Base-by-base conservation (phyloP, 1,140 invertebrate species). In the Leptinotarsa texana region DNA sequence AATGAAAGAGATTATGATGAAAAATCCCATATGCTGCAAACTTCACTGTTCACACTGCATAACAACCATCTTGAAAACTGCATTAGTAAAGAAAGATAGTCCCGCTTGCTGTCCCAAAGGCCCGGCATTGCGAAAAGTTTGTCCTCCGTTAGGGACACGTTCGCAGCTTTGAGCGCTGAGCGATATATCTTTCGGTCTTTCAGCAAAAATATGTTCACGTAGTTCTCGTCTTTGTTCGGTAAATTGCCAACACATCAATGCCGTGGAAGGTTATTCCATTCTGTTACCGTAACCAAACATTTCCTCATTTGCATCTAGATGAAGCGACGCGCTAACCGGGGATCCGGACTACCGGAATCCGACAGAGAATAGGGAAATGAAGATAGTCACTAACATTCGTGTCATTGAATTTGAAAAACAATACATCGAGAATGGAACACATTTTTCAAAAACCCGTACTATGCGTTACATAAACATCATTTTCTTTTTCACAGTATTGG, bases 231-330 rank as follows among this genome's bases (percentile, higher is more conserved):
- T 57, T 57, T 57, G 51, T 57, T 76, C 69, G 66, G 74, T 70
- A 74, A 72, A 74, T 75, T 75, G 77, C 75, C 75, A 73, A 77
- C 77, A 72, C 71, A 74, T 75, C 76, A 75, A 73, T 66, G 73
- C 74, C 70, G 57, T 69, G 72, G 77, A 69, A 74, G 74, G 77
- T 76, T 74, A 74, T 77, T 73, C 73, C 76, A 72, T 74, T 75
- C 69, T 75, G 73, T 57, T 57, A 57, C 78, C 78, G 76, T 80
- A 79, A 78, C 80, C 79, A 82, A 80, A 82, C 80, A 82, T 80
- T 80, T 80, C 80, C 80, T 80, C 78, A 82, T 82, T 82, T 82
- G 78, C 80, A 82, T 82, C 79, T 79, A 82, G 80, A 82, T 82
- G 80, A 82, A 79, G 80, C 80, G 80, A 80, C 80, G 80, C 73